Evolutionary conservation across 92 coral and sea anemone genomes (phyloP).

Genomic region (Parazoanthus atlanticus): DNA sequence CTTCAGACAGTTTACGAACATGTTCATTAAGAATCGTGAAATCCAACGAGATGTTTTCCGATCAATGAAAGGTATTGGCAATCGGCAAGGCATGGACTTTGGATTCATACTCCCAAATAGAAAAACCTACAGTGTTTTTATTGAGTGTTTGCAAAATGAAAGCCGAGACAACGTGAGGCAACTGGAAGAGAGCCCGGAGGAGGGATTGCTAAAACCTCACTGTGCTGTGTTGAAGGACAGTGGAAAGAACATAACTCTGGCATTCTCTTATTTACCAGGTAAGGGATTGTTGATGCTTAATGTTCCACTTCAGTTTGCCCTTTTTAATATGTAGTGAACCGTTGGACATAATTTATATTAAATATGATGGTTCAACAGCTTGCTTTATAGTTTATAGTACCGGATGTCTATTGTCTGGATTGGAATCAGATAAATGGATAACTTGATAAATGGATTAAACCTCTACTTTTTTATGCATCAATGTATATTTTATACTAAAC

Average conservation of each 20-base stretch:
- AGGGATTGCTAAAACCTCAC: constrained; percentile 10
- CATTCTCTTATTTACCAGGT: constrained; percentile 13
- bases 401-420: too few relatives aligned
- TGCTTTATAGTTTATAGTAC: too few relatives aligned
- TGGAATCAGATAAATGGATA: too few relatives aligned
- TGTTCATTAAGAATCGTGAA: background rate
- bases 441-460: too few relatives aligned
- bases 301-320: too few relatives aligned
- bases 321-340: too few relatives aligned
- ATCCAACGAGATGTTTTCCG: background rate
- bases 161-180: background rate
- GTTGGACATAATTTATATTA: too few relatives aligned
- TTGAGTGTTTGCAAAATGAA: background rate
- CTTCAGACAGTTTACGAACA: background rate
- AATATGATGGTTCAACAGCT: too few relatives aligned
- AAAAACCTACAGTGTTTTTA: background rate
- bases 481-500: too few relatives aligned
- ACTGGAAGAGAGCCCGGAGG: constrained; percentile 6
- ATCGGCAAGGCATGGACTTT: constrained; percentile 2
- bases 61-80: background rate
- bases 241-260: background rate
- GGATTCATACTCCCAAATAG: background rate
- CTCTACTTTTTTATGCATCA: too few relatives aligned
- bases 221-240: constrained; percentile 16
- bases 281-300: too few relatives aligned